Percentiles rank a stretch among this genome's conserved stretches.
phyloP scores from a whole-genome alignment of 2,888 invertebrate species.

The Lamellibrachia satsuma region DNA sequence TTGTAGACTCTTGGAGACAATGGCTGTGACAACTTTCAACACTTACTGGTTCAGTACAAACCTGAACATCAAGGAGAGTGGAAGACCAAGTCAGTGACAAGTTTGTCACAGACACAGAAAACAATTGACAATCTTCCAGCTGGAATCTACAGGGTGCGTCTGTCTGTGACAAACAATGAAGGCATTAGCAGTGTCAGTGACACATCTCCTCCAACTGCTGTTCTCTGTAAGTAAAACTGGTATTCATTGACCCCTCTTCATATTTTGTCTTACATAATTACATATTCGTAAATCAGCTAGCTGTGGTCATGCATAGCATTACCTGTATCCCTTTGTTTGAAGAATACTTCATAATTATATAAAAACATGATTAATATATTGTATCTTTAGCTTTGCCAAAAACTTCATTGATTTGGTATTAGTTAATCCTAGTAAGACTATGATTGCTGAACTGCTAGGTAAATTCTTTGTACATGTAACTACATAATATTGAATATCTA shows the following conservation, averaged over 20 bases:
- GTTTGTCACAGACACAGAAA: neutral
- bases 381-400: too few species aligned
- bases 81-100: neutral
- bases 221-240: neutral
- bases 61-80: neutral
- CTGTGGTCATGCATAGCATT: neutral
- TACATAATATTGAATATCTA: too few species aligned
- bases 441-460: too few species aligned
- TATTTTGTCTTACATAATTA: neutral
- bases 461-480: too few species aligned
- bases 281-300: neutral
- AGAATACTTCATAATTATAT: too few species aligned
- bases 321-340: too few species aligned
- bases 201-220: neutral
- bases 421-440: too few species aligned
- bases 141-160: neutral
- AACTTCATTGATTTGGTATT: too few species aligned
- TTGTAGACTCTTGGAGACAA: neutral
- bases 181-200: neutral
- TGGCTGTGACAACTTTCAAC: neutral
- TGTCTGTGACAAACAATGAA: conserved; percentile 4
- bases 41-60: neutral
- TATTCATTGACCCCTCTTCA: neutral
- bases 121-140: neutral
- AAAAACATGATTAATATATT: too few species aligned